Evolutionary conservation across 2,888 invertebrate species (phyloP).

Genomic region (Idaea biselata): DNA sequence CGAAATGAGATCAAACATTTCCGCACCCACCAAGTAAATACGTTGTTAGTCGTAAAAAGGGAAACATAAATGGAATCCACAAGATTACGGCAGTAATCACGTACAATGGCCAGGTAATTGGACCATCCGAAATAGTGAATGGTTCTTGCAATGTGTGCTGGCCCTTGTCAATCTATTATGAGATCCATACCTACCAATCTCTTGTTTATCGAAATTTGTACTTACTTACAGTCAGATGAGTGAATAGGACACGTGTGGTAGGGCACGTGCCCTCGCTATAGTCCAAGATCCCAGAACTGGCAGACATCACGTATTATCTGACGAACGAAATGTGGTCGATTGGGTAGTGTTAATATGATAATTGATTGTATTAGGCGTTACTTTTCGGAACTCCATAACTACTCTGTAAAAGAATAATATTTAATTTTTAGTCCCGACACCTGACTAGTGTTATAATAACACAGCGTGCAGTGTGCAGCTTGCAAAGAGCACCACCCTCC

Average conservation of each 20-base stretch:
- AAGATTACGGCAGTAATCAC: constrained; percentile 37
- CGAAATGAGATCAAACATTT: constrained; percentile 1
- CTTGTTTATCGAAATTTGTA: constrained; percentile 31
- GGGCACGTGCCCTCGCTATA: no score
- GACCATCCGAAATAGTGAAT: constrained; percentile 33
- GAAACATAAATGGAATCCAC: constrained; percentile 30
- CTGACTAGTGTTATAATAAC: no score
- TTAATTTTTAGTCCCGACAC: no score
- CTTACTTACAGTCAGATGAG: neutral
- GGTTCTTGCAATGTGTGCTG: constrained; percentile 29
- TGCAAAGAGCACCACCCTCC: no score
- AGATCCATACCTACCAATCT: constrained; percentile 32
- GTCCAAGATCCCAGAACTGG: no score
- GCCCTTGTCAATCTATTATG: constrained; percentile 25
- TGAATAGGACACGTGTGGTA: neutral
- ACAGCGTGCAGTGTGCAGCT: no score
- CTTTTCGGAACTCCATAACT: no score
- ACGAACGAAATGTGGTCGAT: no score
- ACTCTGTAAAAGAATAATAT: no score
- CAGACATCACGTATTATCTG: no score
- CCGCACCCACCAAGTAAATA: neutral
- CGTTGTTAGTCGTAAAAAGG: constrained; percentile 18
- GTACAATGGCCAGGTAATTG: constrained; percentile 40
- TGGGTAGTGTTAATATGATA: no score
- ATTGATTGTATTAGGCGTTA: no score